phyloP scores from a whole-genome alignment of 2,888 invertebrate species.

The Hedya salicella region DNA sequence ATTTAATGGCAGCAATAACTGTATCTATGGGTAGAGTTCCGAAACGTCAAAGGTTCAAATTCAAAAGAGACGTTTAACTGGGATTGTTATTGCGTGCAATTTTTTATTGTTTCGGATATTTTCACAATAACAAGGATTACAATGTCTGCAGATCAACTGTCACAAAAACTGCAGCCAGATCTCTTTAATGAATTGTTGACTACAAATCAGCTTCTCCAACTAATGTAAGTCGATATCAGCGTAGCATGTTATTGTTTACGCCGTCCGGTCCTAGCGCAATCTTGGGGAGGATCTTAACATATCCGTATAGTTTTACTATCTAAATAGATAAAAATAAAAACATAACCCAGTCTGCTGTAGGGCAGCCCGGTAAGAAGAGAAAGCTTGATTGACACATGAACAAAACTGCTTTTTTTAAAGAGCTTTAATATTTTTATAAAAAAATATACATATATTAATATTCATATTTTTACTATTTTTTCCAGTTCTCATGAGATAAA shows the following conservation, averaged over 20 bases:
- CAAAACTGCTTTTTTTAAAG: no score
- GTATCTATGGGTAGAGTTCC: slow-evolving; percentile 1
- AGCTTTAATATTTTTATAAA: no score
- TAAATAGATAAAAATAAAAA: no score
- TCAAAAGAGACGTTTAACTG: slow-evolving; percentile 10
- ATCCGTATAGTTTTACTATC: no score
- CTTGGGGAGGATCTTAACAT: no score
- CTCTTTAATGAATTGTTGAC: slow-evolving; percentile 72
- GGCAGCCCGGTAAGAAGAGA: no score
- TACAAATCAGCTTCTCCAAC: slow-evolving; percentile 67
- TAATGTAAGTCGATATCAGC: slow-evolving; percentile 63
- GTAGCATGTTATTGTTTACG: background rate
- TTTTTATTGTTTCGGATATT: background rate
- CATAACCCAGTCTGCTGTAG: no score
- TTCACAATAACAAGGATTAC: background rate
- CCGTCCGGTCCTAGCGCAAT: no score
- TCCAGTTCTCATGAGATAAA: slow-evolving; percentile 69
- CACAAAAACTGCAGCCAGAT: slow-evolving; percentile 69
- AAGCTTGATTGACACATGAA: no score
- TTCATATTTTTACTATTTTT: slow-evolving; percentile 44
- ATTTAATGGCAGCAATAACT: background rate
- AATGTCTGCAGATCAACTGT: slow-evolving; percentile 52
- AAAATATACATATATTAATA: no score
- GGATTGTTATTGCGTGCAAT: background rate
- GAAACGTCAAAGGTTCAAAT: slow-evolving; percentile 7